Conservation (phyloP, 2,113 vertebrate genomes). For the Toxotes chatareus region DNA sequence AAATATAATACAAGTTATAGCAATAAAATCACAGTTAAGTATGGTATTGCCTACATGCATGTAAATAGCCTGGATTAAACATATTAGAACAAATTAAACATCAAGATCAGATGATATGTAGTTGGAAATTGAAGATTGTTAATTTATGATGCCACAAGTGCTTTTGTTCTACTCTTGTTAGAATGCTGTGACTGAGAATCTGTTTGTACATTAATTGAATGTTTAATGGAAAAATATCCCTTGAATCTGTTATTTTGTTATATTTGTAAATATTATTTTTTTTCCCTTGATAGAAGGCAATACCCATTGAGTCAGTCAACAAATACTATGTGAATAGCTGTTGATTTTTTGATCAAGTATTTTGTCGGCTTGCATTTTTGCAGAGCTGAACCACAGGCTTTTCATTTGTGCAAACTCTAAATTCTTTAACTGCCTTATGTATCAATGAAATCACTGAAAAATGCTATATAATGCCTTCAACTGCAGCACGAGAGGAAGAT, state of each 20-base stretch:
- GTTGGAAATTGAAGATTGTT: conserved; percentile 72
- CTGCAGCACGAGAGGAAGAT: conserved; percentile 34
- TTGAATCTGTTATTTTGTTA: conserved; percentile 70
- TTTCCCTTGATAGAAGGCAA: conserved; percentile 35
- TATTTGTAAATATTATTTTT: conserved; percentile 75
- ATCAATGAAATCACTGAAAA: background rate
- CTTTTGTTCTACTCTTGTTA: conserved; percentile 70
- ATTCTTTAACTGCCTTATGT: conserved; percentile 10
- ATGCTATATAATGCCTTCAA: conserved; percentile 41
- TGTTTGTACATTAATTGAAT: conserved; percentile 79
- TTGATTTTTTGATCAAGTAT: conserved; percentile 14
- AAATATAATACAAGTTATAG: conserved; percentile 44
- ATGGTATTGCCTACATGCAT: conserved; percentile 47
- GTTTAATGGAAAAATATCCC: conserved; percentile 71
- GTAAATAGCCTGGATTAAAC: conserved; percentile 71
- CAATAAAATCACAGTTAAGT: conserved; percentile 52
- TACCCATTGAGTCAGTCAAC: conserved; percentile 35
- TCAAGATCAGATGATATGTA: conserved; percentile 60
- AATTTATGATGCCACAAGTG: conserved; percentile 81
- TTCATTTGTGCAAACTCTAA: conserved; percentile 26
- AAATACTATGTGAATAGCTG: conserved; percentile 35
- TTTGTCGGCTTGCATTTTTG: conserved; percentile 11
- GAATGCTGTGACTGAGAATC: conserved; percentile 80
- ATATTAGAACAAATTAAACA: conserved; percentile 62
- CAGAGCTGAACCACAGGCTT: conserved; percentile 18